Evolutionary conservation across 2,888 invertebrate species (phyloP).

Genomic region (Oxycera nigricornis): DNA sequence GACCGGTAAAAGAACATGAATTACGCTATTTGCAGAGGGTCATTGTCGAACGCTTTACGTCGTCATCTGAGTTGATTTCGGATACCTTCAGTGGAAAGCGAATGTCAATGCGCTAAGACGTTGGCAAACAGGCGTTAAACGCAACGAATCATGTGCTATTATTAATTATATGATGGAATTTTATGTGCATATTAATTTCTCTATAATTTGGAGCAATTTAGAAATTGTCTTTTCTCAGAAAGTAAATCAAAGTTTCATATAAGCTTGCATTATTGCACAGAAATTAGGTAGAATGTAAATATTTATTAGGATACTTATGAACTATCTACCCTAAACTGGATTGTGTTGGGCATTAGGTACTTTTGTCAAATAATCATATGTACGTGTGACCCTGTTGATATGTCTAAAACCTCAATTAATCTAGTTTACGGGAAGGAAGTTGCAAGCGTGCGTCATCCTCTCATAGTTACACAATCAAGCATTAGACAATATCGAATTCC

Average conservation of each 20-base stretch:
- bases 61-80: not conserved
- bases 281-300: not conserved
- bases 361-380: not conserved
- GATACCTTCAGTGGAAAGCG: slow-evolving; percentile 4
- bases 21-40: slow-evolving; percentile 19
- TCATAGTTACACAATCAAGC: too few species aligned
- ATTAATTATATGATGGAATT: slow-evolving; percentile 5
- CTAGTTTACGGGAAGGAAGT: not conserved
- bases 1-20: not conserved
- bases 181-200: not conserved
- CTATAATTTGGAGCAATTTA: not conserved
- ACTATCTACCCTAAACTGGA: not conserved
- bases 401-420: not conserved
- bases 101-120: not conserved
- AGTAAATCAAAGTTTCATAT: not conserved
- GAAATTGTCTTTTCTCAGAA: not conserved
- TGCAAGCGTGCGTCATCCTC: too few species aligned
- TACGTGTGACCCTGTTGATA: not conserved
- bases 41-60: not conserved
- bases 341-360: not conserved
- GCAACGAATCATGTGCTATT: slow-evolving; percentile 11
- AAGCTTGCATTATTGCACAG: too few species aligned
- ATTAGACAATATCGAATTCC: too few species aligned
- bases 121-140: slow-evolving; percentile 17
- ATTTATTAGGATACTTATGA: not conserved